These are phyloP conservation scores for Apogon talboti DNA, from an alignment of 2,797 vertebrate genomes.

Conservation along the genomic window DNA sequence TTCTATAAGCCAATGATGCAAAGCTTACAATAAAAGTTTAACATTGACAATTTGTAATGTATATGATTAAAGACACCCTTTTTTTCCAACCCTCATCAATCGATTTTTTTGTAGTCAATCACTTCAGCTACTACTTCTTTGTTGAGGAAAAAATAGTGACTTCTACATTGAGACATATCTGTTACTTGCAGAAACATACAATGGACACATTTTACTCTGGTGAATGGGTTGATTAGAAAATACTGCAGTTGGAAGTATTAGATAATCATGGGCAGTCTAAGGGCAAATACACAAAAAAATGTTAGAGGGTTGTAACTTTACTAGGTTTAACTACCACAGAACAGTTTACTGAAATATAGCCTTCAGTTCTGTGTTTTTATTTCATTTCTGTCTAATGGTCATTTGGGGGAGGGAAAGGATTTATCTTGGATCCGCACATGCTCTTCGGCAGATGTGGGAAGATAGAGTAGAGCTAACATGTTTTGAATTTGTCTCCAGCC, in stretches of 20 bases:
- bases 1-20: too few species aligned
- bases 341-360: slow-evolving; percentile 67
- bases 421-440: slow-evolving; percentile 70
- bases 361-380: slow-evolving; percentile 54
- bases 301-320: slow-evolving; percentile 65
- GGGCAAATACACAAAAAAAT: slow-evolving; percentile 54
- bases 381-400: slow-evolving; percentile 57
- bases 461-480: slow-evolving; percentile 63
- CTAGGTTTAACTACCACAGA: slow-evolving; percentile 55
- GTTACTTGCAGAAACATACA: too few species aligned
- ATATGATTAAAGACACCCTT: too few species aligned
- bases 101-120: too few species aligned
- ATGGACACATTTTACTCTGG: too few species aligned
- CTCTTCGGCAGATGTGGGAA: slow-evolving; percentile 69
- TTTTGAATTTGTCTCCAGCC: slow-evolving; percentile 58
- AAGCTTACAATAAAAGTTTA: too few species aligned
- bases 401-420: slow-evolving; percentile 55
- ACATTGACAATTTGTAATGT: too few species aligned
- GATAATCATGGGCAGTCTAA: slow-evolving; percentile 64
- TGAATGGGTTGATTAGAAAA: not conserved
- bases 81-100: too few species aligned
- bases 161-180: too few species aligned
- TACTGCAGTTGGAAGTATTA: slow-evolving; percentile 44
- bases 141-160: too few species aligned
- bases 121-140: too few species aligned